These are phyloP conservation scores for Zaprionus vittiger DNA, from an alignment of 1,140 invertebrate genomes.

Conservation along the genomic window DNA sequence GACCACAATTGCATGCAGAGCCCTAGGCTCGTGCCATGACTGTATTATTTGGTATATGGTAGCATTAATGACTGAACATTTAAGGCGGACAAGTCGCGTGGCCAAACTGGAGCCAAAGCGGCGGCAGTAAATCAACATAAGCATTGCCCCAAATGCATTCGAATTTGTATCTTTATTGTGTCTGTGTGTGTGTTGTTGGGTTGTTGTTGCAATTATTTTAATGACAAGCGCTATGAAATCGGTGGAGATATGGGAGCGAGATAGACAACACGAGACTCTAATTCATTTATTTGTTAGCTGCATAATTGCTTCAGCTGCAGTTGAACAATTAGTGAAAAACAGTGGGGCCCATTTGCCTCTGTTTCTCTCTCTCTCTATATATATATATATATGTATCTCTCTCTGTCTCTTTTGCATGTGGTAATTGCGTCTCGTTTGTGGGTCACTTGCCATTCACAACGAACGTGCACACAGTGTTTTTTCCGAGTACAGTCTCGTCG, in stretches of 20 bases:
- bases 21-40: slow-evolving; percentile 1
- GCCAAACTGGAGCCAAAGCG: slow-evolving; percentile 13
- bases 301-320: slow-evolving; percentile 51
- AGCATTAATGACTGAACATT: slow-evolving; percentile 1
- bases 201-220: slow-evolving; percentile 34
- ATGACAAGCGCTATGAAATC: slow-evolving; percentile 40
- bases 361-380: neutral
- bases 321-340: slow-evolving; percentile 40
- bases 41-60: slow-evolving; percentile 7
- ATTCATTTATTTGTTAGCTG: slow-evolving; percentile 36
- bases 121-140: slow-evolving; percentile 32
- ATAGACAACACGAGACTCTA: slow-evolving; percentile 28
- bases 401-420: neutral
- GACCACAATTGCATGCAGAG: slow-evolving; percentile 12
- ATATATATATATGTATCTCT: neutral
- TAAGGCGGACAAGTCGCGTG: slow-evolving; percentile 35
- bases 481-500: slow-evolving; percentile 8
- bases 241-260: slow-evolving; percentile 27
- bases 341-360: slow-evolving; percentile 7
- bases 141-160: slow-evolving; percentile 41
- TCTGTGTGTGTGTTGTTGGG: neutral
- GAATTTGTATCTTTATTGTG: slow-evolving; percentile 26
- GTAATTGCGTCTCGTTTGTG: slow-evolving; percentile 18
- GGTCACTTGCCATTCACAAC: slow-evolving; percentile 29
- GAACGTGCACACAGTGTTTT: neutral